Base-by-base conservation (phyloP, 2,888 invertebrate genomes). In the Nasonia oneida region DNA sequence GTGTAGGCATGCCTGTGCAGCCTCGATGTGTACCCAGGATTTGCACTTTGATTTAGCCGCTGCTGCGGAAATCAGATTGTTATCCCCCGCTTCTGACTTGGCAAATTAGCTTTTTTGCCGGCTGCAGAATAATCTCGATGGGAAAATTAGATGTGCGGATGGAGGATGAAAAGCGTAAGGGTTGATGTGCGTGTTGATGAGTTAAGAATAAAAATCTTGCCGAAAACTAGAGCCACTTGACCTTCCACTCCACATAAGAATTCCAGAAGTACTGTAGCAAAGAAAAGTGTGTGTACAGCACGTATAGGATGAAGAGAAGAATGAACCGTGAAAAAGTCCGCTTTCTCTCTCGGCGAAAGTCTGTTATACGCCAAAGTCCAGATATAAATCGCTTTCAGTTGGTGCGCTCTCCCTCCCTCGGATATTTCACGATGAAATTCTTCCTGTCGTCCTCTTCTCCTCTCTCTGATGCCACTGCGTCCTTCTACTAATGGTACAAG, bases 361-460 rank as follows among this genome's bases (percentile, higher is more conserved):
- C 73, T 42, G 73, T 42, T 73, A 23, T 73, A 73, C 23, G 73
- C 42, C 73, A 42, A 47, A 73, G 73, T 73, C 42, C 73, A 23
- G 73, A 39, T 73, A 73, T 73, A 73, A 73, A 73, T 73, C 73
- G 42, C n/a, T 73, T 73, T 42, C 42, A 73, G 73, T 42, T 42
- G 73, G 39, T 29, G 29, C 57, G 57, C 18, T 3, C 18, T n/a
- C 14, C 10, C 67, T 67, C 12, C 14, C 29, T 33, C 29, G 67
- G 67, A 67, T 67, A 73, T 73, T 73, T 73, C 73, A 42, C 73
- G 73, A 73, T 73, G 42, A 73, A 73, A 73, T 73, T 73, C 39
- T 73, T 73, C 42, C 39, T 42, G 42, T 47, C 73, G 39, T 73
- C 73, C 42, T 71, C 42, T 2, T 33, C 33, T 14, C 42, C 39